A percentile compares a stretch with the other conserved stretches of the same genome.
Conservation (phyloP, 2,797 vertebrate genomes). For the Odontamblyopus rebecca region DNA sequence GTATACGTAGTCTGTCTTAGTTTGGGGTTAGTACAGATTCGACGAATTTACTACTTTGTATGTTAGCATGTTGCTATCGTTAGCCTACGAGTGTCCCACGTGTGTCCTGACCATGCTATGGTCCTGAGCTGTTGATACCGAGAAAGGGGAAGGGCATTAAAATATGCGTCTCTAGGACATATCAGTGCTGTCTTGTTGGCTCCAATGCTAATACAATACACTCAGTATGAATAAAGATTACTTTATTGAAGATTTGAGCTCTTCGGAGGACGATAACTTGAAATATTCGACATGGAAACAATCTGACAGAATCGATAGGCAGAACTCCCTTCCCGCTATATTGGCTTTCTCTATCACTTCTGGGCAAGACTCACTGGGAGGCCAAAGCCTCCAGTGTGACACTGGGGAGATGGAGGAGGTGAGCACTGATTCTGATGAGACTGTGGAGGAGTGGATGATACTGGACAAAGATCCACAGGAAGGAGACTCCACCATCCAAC, state of each 20-base stretch:
- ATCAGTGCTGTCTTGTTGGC: neutral
- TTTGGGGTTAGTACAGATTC: neutral
- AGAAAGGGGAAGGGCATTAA: neutral
- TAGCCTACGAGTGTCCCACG: conserved; percentile 18
- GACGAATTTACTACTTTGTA: neutral
- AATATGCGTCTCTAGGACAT: neutral
- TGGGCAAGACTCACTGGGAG: neutral
- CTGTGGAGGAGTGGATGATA: conserved; percentile 90
- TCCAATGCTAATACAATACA: conserved; percentile 3
- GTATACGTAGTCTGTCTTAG: neutral
- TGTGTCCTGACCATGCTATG: conserved; percentile 3
- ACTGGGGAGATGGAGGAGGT: conserved; percentile 11
- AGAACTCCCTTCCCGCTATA: conserved; percentile 55
- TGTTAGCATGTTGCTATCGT: neutral
- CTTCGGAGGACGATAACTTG: conserved; percentile 39
- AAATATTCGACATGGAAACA: conserved; percentile 6
- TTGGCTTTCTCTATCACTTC: conserved; percentile 44
- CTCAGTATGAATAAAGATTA: conserved; percentile 12
- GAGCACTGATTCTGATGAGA: conserved; percentile 63
- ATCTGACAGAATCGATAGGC: conserved; percentile 5
- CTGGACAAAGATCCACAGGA: conserved; percentile 75
- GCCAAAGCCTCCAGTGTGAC: neutral
- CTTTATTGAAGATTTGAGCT: conserved; percentile 40
- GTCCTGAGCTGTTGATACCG: neutral
- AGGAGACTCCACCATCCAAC: conserved; percentile 81